Conservation (phyloP, 92 coral and sea anemone species). For the Porites evermanni region DNA sequence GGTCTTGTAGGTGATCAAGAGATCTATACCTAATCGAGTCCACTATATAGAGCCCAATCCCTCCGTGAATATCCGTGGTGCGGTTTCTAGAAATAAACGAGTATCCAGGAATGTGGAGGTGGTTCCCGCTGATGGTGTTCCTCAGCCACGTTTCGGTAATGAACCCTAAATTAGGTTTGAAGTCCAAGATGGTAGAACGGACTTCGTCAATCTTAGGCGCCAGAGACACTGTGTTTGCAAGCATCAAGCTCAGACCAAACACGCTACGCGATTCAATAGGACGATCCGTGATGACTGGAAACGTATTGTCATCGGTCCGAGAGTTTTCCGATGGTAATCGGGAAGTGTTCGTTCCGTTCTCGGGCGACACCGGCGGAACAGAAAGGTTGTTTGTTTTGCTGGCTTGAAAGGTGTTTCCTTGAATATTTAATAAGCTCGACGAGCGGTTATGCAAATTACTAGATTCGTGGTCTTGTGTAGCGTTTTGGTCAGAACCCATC, state of each 20-base stretch:
- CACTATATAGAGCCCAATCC: conserved; percentile 51
- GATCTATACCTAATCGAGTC: neutral
- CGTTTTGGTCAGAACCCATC: conserved; percentile 3
- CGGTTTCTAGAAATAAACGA: conserved; percentile 45
- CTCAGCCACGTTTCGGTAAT: conserved; percentile 70
- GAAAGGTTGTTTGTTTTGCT: too few relatives aligned
- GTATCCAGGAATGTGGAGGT: conserved; percentile 51
- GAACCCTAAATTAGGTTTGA: conserved; percentile 56
- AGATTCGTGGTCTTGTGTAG: conserved; percentile 16
- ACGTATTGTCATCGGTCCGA: too few relatives aligned
- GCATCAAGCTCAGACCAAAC: too few relatives aligned
- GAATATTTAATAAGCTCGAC: too few relatives aligned
- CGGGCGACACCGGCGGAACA: too few relatives aligned
- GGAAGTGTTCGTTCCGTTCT: too few relatives aligned
- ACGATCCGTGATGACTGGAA: too few relatives aligned
- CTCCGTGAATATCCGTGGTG: conserved; percentile 50
- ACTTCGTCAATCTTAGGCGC: conserved; percentile 36
- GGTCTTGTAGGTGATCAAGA: neutral
- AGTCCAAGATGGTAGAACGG: conserved; percentile 39
- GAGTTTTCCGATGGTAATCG: too few relatives aligned
- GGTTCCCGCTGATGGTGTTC: conserved; percentile 41
- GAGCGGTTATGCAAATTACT: too few relatives aligned
- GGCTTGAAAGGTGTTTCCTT: too few relatives aligned
- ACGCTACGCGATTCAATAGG: too few relatives aligned
- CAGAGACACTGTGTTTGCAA: neutral